Evolutionary conservation across 2,113 vertebrate species (phyloP).

Genomic region (Falcunculus frontatus): DNA sequence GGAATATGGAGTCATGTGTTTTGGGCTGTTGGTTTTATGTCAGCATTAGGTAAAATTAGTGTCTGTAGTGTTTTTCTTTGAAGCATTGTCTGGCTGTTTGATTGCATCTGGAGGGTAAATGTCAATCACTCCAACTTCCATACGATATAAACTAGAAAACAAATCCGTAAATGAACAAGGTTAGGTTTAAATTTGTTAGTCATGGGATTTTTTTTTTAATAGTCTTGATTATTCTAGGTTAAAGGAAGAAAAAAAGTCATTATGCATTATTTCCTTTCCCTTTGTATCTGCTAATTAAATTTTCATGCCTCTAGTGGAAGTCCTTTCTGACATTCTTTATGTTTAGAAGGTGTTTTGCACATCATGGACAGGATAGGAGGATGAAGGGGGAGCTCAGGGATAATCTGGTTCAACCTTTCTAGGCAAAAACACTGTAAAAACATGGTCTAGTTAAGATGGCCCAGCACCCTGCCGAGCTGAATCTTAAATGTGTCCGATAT

Average conservation of each 20-base stretch:
- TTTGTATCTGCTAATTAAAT: background rate
- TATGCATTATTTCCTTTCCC: background rate
- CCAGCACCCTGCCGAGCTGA: background rate
- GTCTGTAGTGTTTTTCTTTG: background rate
- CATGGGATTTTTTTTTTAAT: background rate
- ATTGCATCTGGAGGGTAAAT: background rate
- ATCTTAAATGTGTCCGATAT: accelerated
- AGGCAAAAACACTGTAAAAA: background rate
- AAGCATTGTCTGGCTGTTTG: background rate
- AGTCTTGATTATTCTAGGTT: background rate
- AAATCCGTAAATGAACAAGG: background rate
- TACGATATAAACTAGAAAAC: background rate
- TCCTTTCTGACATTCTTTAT: background rate
- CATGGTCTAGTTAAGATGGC: background rate
- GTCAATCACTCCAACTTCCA: background rate
- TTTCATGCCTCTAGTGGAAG: background rate
- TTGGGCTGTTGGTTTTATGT: background rate
- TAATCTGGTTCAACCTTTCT: background rate
- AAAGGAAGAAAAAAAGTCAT: background rate
- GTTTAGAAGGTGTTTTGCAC: background rate
- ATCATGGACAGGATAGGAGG: background rate
- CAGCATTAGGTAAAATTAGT: background rate
- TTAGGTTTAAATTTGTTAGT: background rate
- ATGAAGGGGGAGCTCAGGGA: background rate
- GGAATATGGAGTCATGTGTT: background rate